Evolutionary conservation across 2,113 vertebrate species (phyloP).

Genomic region (Oryzias celebensis): DNA sequence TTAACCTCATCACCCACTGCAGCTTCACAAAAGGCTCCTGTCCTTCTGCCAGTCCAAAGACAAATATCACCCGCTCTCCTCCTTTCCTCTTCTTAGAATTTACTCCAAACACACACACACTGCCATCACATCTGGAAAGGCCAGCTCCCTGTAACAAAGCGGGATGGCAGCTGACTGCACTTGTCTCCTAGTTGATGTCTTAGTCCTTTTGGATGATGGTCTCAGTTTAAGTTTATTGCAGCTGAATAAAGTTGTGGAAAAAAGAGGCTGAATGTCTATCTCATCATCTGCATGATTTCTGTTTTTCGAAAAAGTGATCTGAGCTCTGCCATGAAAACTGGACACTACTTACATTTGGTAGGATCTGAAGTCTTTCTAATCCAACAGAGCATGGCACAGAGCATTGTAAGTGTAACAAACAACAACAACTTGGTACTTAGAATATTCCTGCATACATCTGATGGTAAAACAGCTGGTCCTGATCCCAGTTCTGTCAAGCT

Average conservation of each 20-base stretch:
- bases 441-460: too few species aligned
- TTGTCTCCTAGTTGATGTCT: constrained; percentile 56
- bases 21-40: constrained; percentile 58
- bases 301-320: constrained; percentile 20
- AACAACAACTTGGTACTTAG: too few species aligned
- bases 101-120: constrained; percentile 35
- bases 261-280: constrained; percentile 30
- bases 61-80: constrained; percentile 21
- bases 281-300: constrained; percentile 47
- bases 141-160: constrained; percentile 62
- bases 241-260: constrained; percentile 23
- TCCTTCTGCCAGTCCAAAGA: constrained; percentile 58
- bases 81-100: constrained; percentile 9
- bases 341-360: too few species aligned
- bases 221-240: constrained; percentile 44
- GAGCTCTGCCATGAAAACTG: too few species aligned
- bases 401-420: too few species aligned
- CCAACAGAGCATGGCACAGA: too few species aligned
- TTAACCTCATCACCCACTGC: constrained; percentile 76
- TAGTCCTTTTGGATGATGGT: constrained; percentile 61
- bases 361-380: too few species aligned
- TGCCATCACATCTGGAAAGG: constrained; percentile 62
- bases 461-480: too few species aligned
- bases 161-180: constrained; percentile 61
- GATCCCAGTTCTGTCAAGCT: too few species aligned